Percentiles rank a stretch among this genome's conserved stretches.
Evolutionary conservation across 2,113 vertebrate genomes (phyloP).

Genomic region (Paratilapia polleni): DNA sequence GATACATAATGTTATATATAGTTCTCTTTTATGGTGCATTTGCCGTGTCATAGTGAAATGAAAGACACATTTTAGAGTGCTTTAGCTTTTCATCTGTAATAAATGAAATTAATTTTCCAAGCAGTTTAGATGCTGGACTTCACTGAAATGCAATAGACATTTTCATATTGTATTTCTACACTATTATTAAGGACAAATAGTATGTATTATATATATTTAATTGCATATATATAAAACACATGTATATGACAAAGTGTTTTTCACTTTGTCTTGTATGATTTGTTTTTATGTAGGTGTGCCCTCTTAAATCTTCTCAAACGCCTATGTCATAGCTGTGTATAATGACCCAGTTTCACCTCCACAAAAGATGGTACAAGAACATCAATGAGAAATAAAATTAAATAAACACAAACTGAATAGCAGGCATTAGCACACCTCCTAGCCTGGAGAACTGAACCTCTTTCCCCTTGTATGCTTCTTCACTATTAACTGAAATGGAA

Average conservation of each 20-base stretch:
- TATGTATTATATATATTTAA: no score
- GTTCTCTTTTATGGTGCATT: neutral
- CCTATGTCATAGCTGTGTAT: neutral
- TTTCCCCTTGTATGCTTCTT: neutral
- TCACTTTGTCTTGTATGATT: no score
- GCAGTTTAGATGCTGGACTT: no score
- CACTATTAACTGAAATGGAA: neutral
- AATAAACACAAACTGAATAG: neutral
- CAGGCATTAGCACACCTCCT: neutral
- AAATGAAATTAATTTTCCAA: no score
- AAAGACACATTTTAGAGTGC: neutral
- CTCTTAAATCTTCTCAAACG: no score
- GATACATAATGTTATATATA: accelerated
- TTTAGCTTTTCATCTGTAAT: no score
- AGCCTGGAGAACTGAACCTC: neutral
- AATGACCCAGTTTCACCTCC: neutral
- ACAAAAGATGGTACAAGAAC: neutral
- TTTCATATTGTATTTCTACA: no score
- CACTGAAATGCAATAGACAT: no score
- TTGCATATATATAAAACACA: no score
- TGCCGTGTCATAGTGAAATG: accelerated
- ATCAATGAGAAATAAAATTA: neutral
- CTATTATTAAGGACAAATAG: no score
- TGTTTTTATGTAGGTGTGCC: no score
- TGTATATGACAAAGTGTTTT: no score